These are phyloP conservation scores for Flexamia atlantica DNA, from an alignment of 2,888 invertebrate genomes.

Conservation along the genomic window DNA sequence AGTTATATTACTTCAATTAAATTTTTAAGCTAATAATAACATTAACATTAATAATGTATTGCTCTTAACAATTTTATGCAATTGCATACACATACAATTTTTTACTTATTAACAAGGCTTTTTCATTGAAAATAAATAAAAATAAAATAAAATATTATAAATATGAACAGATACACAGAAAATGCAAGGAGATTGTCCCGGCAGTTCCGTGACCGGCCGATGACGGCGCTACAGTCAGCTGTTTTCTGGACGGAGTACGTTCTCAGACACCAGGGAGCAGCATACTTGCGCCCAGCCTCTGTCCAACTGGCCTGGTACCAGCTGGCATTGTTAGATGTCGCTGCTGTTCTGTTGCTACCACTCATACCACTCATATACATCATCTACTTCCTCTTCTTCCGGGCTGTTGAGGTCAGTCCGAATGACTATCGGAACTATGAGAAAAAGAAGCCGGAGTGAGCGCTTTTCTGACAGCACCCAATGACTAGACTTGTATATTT, in stretches of 20 bases:
- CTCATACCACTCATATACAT: neutral
- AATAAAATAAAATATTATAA: too few species aligned
- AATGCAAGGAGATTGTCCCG: constrained; percentile 66
- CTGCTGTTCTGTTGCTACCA: constrained; percentile 53
- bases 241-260: constrained; percentile 83
- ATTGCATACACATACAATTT: too few species aligned
- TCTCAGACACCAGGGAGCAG: constrained; percentile 77
- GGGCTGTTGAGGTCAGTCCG: constrained; percentile 13
- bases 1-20: too few species aligned
- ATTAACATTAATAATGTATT: too few species aligned
- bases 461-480: too few species aligned
- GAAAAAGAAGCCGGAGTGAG: constrained; percentile 14
- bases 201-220: constrained; percentile 76
- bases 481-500: too few species aligned
- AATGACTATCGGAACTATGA: constrained; percentile 25
- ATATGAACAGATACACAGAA: constrained; percentile 67
- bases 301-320: constrained; percentile 62
- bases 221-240: constrained; percentile 79
- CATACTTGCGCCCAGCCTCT: constrained; percentile 2
- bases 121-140: too few species aligned
- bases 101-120: too few species aligned
- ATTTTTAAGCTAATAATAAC: too few species aligned
- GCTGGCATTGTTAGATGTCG: constrained; percentile 69
- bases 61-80: too few species aligned
- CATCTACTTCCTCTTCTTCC: constrained; percentile 34